Conservation (phyloP, 1,140 invertebrate genomes). For the Andricus grossulariae region DNA sequence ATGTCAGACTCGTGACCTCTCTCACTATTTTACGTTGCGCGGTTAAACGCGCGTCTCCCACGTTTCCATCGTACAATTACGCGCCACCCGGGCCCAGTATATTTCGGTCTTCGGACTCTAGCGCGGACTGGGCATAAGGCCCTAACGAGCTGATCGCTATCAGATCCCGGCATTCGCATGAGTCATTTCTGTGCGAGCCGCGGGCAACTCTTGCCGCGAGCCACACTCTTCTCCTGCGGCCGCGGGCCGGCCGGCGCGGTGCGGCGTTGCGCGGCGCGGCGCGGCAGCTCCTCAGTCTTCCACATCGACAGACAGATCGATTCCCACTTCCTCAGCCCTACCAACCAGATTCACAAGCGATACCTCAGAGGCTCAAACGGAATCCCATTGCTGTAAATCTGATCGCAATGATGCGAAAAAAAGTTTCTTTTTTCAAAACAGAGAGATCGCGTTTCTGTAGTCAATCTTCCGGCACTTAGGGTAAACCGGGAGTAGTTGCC, state of each 20-base stretch:
- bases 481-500: background rate
- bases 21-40: conserved; percentile 61
- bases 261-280: too few relatives aligned
- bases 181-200: conserved; percentile 62
- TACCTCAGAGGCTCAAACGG: background rate
- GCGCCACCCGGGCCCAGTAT: conserved; percentile 54
- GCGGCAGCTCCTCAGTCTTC: too few relatives aligned
- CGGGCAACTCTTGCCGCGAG: background rate
- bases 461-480: background rate
- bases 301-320: background rate
- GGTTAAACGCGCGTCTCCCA: conserved; percentile 48
- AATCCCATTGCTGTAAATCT: background rate
- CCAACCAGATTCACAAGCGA: background rate
- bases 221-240: too few relatives aligned
- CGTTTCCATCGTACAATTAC: conserved; percentile 60
- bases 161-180: conserved; percentile 61
- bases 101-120: conserved; percentile 62
- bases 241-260: background rate
- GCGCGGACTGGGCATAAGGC: conserved; percentile 49
- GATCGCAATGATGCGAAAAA: too few relatives aligned
- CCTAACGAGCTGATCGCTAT: conserved; percentile 75
- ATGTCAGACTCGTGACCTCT: conserved; percentile 67
- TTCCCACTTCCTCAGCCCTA: background rate
- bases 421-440: background rate
- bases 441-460: background rate